Percentiles rank a stretch among this genome's conserved stretches.
phyloP scores from a whole-genome alignment of 2,888 invertebrate species.

The Acrobasis suavella region DNA sequence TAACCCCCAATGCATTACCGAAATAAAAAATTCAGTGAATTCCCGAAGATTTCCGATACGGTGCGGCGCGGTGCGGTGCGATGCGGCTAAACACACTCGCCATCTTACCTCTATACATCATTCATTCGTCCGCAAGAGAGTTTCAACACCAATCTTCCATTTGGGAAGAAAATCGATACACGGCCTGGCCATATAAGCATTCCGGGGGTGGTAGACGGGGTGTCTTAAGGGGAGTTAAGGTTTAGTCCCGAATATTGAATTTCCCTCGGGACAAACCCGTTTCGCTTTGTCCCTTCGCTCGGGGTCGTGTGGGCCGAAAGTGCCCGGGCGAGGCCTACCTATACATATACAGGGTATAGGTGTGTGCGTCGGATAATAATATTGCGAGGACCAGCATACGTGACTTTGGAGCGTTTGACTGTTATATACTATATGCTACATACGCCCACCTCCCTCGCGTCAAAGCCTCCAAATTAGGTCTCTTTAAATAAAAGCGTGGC shows the following conservation, averaged over 20 bases:
- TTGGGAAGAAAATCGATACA: slow-evolving; percentile 83
- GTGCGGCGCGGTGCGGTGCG: no score
- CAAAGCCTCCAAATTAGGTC: slow-evolving; percentile 78
- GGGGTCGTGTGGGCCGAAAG: slow-evolving; percentile 78
- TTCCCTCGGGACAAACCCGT: slow-evolving; percentile 84
- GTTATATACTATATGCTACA: slow-evolving; percentile 57
- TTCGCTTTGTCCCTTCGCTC: slow-evolving; percentile 81
- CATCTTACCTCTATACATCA: slow-evolving; percentile 73
- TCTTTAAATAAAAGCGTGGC: slow-evolving; percentile 63
- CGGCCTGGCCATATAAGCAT: slow-evolving; percentile 83
- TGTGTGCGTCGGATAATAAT: slow-evolving; percentile 71
- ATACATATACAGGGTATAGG: slow-evolving; percentile 47
- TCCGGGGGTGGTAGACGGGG: slow-evolving; percentile 79
- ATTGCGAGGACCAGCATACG: slow-evolving; percentile 77
- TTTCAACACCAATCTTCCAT: slow-evolving; percentile 83
- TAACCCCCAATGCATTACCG: slow-evolving; percentile 65
- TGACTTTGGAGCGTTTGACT: slow-evolving; percentile 78
- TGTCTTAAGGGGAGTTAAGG: slow-evolving; percentile 82
- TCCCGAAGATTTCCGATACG: slow-evolving; percentile 57
- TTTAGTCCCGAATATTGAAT: slow-evolving; percentile 84
- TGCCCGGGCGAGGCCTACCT: slow-evolving; percentile 68
- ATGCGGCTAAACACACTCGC: slow-evolving; percentile 70
- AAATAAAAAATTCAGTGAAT: slow-evolving; percentile 74
- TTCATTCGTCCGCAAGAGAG: slow-evolving; percentile 79
- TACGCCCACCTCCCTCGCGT: slow-evolving; percentile 52